Evolutionary conservation across 2,113 vertebrate genomes (phyloP).

Genomic region (Turnix velox): DNA sequence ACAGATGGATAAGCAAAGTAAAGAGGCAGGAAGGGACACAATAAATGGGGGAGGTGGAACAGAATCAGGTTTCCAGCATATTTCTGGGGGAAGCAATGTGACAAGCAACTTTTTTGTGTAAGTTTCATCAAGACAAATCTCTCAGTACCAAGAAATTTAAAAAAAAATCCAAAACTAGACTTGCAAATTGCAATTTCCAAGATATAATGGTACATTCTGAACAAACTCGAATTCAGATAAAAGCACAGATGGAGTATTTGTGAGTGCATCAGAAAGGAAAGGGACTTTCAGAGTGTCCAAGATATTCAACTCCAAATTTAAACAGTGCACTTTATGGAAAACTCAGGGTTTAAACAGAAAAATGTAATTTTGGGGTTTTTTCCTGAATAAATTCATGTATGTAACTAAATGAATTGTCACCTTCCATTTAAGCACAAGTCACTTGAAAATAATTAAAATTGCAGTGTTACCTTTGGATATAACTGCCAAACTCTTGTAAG

Average conservation of each 20-base stretch:
- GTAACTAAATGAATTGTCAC: neutral
- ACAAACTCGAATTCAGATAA: neutral
- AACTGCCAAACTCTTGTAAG: neutral
- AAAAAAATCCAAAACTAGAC: neutral
- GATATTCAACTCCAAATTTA: neutral
- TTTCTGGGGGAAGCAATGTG: neutral
- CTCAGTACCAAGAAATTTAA: neutral
- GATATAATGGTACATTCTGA: neutral
- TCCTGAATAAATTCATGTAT: neutral
- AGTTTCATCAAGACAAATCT: neutral
- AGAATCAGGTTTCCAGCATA: neutral
- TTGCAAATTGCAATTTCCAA: neutral
- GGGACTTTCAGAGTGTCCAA: fast-evolving
- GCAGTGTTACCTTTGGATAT: neutral
- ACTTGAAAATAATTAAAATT: conserved; percentile 9
- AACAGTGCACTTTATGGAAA: neutral
- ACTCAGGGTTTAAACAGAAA: neutral
- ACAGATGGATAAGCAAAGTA: neutral
- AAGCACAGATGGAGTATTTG: neutral
- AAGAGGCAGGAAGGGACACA: neutral
- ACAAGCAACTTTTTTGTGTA: neutral
- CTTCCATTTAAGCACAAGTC: neutral
- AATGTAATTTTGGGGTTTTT: neutral
- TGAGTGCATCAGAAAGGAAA: neutral
- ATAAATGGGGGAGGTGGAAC: neutral